These are phyloP conservation scores for Condylura cristata DNA, from an alignment of 2,113 vertebrate genomes.

Conservation along the genomic window DNA sequence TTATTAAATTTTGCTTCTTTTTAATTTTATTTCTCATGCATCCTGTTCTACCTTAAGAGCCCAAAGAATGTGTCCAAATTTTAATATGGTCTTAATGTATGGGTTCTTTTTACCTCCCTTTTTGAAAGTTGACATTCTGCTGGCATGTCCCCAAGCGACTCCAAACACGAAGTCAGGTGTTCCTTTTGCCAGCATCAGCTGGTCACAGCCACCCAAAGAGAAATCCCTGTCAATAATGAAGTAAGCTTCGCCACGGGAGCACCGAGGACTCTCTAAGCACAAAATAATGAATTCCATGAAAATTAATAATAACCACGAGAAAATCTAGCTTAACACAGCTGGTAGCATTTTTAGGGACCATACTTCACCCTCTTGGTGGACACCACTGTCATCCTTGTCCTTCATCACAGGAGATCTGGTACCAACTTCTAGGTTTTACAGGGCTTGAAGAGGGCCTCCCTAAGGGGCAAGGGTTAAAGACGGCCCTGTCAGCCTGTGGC, in stretches of 20 bases:
- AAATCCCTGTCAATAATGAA: slow-evolving; percentile 1
- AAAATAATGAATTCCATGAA: not conserved
- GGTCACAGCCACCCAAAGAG: not conserved
- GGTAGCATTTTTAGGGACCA: not conserved
- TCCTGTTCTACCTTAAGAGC: not conserved
- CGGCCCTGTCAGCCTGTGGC: no score
- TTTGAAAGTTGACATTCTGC: not conserved
- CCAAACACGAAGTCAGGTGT: not conserved
- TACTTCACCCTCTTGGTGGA: not conserved
- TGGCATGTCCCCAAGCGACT: not conserved
- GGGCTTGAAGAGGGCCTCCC: no score
- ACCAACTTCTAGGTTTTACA: not conserved
- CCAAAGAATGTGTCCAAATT: not conserved
- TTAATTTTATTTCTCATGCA: not conserved
- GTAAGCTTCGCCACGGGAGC: not conserved
- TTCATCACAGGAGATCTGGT: not conserved
- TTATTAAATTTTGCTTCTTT: not conserved
- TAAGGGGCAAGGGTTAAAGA: no score
- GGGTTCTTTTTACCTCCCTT: not conserved
- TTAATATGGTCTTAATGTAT: not conserved
- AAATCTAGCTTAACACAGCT: not conserved
- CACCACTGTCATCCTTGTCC: no score
- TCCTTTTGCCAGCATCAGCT: not conserved
- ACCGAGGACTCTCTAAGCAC: not conserved
- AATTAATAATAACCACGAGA: not conserved